Conservation (phyloP, 37 sponge, comb jelly and placozoan species). For the Beroe ovata region DNA sequence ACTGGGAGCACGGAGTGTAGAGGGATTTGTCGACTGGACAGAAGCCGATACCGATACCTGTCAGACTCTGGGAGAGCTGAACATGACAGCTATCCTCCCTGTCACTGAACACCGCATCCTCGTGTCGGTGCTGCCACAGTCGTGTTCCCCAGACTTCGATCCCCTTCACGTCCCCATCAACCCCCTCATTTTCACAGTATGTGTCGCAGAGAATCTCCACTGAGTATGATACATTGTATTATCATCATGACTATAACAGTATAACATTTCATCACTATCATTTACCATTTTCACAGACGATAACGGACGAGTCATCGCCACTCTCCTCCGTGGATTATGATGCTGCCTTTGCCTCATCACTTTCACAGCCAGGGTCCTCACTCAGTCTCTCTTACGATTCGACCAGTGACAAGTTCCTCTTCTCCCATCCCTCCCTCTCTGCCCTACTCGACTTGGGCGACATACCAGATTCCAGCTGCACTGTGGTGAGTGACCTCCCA, state of each 20-base stretch:
- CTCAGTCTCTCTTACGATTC: not conserved
- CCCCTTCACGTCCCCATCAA: conserved; percentile 11
- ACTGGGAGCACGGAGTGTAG: not conserved
- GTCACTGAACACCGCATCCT: conserved; percentile 17
- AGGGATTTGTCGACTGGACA: not conserved
- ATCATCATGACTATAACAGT: too few relatives aligned
- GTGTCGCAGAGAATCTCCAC: too few relatives aligned
- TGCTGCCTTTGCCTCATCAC: not conserved
- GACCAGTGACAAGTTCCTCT: not conserved
- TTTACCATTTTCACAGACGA: too few relatives aligned
- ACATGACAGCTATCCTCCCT: not conserved
- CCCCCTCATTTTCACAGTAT: conserved; percentile 8
- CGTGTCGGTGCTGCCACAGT: conserved; percentile 12
- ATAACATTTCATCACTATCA: too few relatives aligned
- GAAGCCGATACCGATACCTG: not conserved
- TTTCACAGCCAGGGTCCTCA: not conserved
- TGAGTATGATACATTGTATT: too few relatives aligned
- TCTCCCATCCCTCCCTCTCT: not conserved
- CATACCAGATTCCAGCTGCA: not conserved
- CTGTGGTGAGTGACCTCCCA: not conserved
- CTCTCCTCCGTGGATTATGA: not conserved
- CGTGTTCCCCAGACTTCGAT: conserved; percentile 5
- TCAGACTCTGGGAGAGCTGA: not conserved
- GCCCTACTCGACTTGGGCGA: not conserved
- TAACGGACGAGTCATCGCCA: not conserved